phyloP scores from a whole-genome alignment of 2,888 invertebrate genomes.

The Notodonta ziczac region DNA sequence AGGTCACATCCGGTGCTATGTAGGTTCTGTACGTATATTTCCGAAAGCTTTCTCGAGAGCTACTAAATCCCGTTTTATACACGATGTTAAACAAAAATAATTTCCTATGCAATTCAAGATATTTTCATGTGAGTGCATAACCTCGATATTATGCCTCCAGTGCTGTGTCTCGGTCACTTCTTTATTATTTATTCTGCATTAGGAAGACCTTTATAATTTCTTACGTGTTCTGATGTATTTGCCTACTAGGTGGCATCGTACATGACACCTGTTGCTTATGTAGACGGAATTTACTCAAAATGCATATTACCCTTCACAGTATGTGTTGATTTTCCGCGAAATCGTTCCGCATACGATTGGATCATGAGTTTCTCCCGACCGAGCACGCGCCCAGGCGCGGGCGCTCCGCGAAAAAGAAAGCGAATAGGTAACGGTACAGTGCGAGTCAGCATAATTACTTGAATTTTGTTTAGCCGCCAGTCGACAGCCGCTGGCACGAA shows the following conservation, averaged over 20 bases:
- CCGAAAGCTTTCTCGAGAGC: too few species aligned
- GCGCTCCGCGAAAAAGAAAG: slow-evolving; percentile 67
- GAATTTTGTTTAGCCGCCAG: slow-evolving; percentile 41
- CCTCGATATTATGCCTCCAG: too few species aligned
- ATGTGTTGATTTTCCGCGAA: slow-evolving; percentile 43
- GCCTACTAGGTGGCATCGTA: background rate
- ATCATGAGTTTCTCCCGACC: slow-evolving; percentile 53
- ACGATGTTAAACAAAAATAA: too few species aligned
- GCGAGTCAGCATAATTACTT: slow-evolving; percentile 54
- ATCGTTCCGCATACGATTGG: slow-evolving; percentile 48
- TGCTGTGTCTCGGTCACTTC: too few species aligned
- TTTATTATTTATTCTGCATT: background rate
- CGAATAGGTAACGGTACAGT: slow-evolving; percentile 72
- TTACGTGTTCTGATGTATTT: too few species aligned
- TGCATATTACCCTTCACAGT: slow-evolving; percentile 27
- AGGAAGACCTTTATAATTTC: background rate
- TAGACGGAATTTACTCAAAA: background rate
- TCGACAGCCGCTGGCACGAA: slow-evolving; percentile 13
- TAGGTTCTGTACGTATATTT: too few species aligned
- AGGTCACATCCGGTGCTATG: too few species aligned
- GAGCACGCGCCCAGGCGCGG: slow-evolving; percentile 38
- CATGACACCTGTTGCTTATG: background rate
- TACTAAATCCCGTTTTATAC: too few species aligned
- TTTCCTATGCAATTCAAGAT: too few species aligned
- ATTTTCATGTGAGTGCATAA: too few species aligned